Base-by-base conservation (phyloP, 2,113 vertebrate genomes). In the Apteryx mantelli region DNA sequence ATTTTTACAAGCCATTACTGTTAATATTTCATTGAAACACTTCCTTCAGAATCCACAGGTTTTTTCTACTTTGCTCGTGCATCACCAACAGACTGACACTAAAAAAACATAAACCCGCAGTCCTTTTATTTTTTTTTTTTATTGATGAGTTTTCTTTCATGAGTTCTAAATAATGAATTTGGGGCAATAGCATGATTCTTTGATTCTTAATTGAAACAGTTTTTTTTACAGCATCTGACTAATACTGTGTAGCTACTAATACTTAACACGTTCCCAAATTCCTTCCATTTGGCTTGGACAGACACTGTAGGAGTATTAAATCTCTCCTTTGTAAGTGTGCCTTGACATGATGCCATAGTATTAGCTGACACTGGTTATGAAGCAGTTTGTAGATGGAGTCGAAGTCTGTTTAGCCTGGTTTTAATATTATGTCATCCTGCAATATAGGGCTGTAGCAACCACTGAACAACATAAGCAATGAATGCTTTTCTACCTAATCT, bases 391-490 rank as follows among this genome's bases (percentile, higher is more conserved):
- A 50, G 11, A 14, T 9, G 34, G 16, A 52, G 25, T 56, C 7
- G 28, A 53, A 12, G 46, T 3, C 46, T 34, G 22, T 46, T 32
- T 46, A 14, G 26, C 15, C 64, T n/a, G 3, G 25, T 13, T 15
- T 5, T 42, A 32, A 81, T 55, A 53, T 34, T 53, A 7, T 4
- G 14, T 18, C 32, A 30, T 30, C 64, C 16, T 8, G 60, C 42
- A 9, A 22, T 40, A 36, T 20, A 7, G 18, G 42, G 34, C 17
- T 30, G 21, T 55, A 42, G 7, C 24, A 56, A 28, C 5, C 4
- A 13, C 26, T 24, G 20, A n/a, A 17, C 6, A 12, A 6, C 1
- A 7, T 15, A 28, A 16, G 17, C 4, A 4, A 48, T 30, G 9
- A 28, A 12, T 68, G n/a, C 16, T 6, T 17, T 13, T 21, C 5